These are phyloP conservation scores for Tenodera sinensis DNA, from an alignment of 2,888 invertebrate species.

Conservation along the genomic window DNA sequence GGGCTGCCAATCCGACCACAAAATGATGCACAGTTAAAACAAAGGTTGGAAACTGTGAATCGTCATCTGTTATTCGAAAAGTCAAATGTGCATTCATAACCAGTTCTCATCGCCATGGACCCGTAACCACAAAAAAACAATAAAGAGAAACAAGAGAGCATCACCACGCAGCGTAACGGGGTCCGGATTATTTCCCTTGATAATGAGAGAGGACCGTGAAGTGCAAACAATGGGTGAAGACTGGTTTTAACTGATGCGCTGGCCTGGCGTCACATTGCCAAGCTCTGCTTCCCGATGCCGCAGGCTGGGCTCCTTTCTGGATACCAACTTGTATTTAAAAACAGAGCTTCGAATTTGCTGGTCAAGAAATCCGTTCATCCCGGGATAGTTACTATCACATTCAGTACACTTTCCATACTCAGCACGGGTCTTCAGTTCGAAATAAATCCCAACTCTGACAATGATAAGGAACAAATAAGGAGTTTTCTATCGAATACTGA, in stretches of 20 bases:
- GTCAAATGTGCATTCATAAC: not conserved
- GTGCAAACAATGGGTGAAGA: not conserved
- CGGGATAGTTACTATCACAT: no score
- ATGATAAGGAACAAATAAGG: no score
- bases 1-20: not conserved
- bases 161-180: not conserved
- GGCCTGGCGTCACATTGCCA: not conserved
- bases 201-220: not conserved
- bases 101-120: not conserved
- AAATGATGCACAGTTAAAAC: not conserved
- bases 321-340: not conserved
- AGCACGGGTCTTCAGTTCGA: no score
- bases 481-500: no score
- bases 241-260: not conserved
- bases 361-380: no score
- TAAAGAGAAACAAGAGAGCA: not conserved
- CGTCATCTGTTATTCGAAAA: not conserved
- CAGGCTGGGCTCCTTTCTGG: not conserved
- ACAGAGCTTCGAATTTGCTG: not conserved
- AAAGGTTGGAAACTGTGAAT: not conserved
- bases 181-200: not conserved
- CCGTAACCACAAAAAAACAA: not conserved
- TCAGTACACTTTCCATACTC: no score
- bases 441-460: no score
- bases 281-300: not conserved